Conservation (phyloP, 2,888 invertebrate species). For the Mayetiola destructor region DNA sequence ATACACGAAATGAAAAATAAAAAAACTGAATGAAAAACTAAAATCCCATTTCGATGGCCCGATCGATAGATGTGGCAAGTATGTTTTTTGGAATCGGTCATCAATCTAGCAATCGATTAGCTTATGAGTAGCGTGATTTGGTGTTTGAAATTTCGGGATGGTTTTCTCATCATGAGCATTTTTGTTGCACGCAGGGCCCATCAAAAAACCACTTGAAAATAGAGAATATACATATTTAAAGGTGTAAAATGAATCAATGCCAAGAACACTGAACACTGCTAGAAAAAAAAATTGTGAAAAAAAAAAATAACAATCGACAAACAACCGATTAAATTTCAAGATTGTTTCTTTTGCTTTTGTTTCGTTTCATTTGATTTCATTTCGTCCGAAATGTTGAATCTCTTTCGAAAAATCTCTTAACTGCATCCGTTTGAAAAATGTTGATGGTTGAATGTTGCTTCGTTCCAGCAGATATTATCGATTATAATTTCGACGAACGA, state of each 20-base stretch:
- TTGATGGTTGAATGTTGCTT: background rate
- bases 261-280: background rate
- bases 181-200: no score
- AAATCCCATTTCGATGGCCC: background rate
- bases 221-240: background rate
- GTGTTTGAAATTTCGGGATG: background rate
- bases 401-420: background rate
- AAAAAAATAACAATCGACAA: background rate
- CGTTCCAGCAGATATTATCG: no score
- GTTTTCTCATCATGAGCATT: background rate
- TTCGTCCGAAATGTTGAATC: background rate
- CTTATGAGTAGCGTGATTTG: background rate
- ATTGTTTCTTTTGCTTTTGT: background rate
- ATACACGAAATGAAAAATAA: background rate
- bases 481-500: background rate
- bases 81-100: background rate
- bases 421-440: background rate
- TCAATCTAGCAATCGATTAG: conserved; percentile 4
- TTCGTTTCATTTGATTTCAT: no score
- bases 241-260: background rate
- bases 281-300: background rate
- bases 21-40: background rate
- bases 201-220: background rate
- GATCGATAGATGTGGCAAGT: background rate
- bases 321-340: background rate